Evolutionary conservation across 2,797 vertebrate genomes (phyloP), one percentile per base, ranked within the genome.

Genomic region (Paedocypris micromegethes): DNA sequence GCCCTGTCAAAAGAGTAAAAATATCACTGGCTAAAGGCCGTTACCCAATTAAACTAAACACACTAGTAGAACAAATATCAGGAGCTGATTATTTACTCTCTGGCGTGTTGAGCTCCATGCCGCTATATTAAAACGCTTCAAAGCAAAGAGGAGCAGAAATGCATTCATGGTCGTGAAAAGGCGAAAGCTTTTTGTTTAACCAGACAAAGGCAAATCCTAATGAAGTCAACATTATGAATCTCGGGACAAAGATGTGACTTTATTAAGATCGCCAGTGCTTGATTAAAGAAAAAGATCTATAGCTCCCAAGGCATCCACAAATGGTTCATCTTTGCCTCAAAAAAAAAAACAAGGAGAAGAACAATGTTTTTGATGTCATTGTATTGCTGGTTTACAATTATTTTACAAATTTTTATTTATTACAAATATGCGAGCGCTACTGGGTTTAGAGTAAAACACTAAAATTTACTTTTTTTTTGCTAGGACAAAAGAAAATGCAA

Each of bases 1-100:
- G 93, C 87, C 94, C 97, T 98, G 87, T 76, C 69, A 81, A 55
- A 85, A 68, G 86, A 82, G 83, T n/a, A 46, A 67, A 54, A 46
- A 70, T 57, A 58, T 59, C 41, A 50, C 9, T 45, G 6, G 9
- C 57, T 70, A 63, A 64, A 70, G 40, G 23, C 9, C 9, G 52
- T 63, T 64, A 64, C 44, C 59, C 56, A 68, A 64, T 58, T 66
- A 64, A 6, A 61, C 51, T 5, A 58, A 70, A 6, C 64, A 7
- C 39, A 39, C 41, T 46, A 8, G 6, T 6, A 4, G 2, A 50
- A 6, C 53, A 60, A 65, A 52, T 52, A 55, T 59, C 50, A 52
- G 8, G 7, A 57, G 56, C 39, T 71, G 43, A 68, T 58, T 66
- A 60, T 56, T 43, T 64, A 54, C 68, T 47, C 55, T 56, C 50